Conservation (phyloP, 2,888 invertebrate species). For the Diarsia mendica region DNA sequence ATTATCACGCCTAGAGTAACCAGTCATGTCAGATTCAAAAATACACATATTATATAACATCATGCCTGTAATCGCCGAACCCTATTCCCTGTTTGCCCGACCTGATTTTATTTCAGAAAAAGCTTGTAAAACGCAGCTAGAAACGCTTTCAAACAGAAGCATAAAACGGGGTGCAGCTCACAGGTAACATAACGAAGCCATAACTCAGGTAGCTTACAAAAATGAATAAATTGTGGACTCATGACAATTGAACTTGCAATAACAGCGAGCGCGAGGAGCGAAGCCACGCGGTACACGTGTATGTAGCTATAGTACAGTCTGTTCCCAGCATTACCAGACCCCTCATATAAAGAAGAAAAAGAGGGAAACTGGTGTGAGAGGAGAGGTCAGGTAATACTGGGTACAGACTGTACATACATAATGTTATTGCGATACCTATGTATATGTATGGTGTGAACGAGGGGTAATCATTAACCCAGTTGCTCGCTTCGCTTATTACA, state of each 20-base stretch:
- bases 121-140: neutral
- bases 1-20: too few relatives aligned
- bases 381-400: too few relatives aligned
- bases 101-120: too few relatives aligned
- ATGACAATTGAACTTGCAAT: constrained; percentile 49
- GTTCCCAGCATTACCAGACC: too few relatives aligned
- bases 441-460: constrained; percentile 61
- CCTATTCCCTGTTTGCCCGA: too few relatives aligned
- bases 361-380: too few relatives aligned
- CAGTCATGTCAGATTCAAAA: neutral
- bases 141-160: neutral
- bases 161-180: constrained; percentile 17
- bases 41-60: too few relatives aligned
- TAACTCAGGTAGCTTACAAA: constrained; percentile 36
- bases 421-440: constrained; percentile 50
- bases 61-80: too few relatives aligned
- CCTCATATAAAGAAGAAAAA: too few relatives aligned
- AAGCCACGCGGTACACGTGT: constrained; percentile 29
- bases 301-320: constrained; percentile 23
- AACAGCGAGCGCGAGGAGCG: constrained; percentile 13
- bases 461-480: constrained; percentile 64
- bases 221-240: constrained; percentile 40
- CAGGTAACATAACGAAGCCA: constrained; percentile 25
- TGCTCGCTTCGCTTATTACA: constrained; percentile 44
- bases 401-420: neutral